phyloP scores from a whole-genome alignment of 2,888 invertebrate species.

The Polymixis lichenea region DNA sequence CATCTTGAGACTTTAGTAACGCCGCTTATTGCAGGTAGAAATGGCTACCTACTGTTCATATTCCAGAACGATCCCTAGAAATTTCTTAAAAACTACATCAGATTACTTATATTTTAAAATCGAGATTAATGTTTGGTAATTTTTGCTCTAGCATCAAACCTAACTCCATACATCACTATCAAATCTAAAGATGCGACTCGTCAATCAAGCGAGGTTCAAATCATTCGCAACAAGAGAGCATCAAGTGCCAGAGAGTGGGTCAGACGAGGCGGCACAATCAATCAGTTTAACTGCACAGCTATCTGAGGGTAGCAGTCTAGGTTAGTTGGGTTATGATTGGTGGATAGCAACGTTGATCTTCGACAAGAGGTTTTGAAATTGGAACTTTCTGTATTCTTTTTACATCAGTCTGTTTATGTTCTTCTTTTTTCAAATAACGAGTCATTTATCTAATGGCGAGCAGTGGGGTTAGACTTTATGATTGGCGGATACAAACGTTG shows the following conservation, averaged over 20 bases:
- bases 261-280: conserved; percentile 32
- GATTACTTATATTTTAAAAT: background rate
- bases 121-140: background rate
- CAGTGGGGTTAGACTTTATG: no score
- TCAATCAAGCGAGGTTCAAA: conserved; percentile 32
- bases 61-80: no score
- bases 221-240: conserved; percentile 37
- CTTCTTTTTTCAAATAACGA: background rate
- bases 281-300: conserved; percentile 37
- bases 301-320: conserved; percentile 8
- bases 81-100: background rate
- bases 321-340: conserved; percentile 4
- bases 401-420: background rate
- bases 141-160: background rate
- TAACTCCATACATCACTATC: background rate
- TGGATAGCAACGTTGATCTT: background rate
- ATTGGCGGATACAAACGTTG: background rate
- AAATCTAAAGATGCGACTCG: conserved; percentile 23
- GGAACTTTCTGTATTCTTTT: background rate
- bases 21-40: no score
- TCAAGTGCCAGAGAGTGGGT: conserved; percentile 32
- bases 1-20: no score
- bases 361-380: background rate
- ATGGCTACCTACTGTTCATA: background rate
- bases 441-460: no score